A percentile compares a stretch with the other conserved stretches of the same genome.
phyloP scores from a whole-genome alignment of 2,797 vertebrate genomes.

The Crossoptilon crossoptilon region DNA sequence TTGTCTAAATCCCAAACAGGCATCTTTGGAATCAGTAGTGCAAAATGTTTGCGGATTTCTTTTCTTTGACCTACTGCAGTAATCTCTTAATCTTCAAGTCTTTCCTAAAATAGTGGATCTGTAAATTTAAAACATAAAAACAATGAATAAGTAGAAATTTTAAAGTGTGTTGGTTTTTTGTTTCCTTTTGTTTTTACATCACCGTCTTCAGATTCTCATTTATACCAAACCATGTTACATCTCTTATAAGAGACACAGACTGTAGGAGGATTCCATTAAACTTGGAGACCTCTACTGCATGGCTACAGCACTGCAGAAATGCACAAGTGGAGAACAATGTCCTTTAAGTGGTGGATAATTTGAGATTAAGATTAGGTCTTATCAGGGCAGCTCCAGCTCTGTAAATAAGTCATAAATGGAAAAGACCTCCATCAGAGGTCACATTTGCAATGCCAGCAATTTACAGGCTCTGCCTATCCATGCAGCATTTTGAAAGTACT shows the following conservation, averaged over 20 bases:
- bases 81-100: slow-evolving; percentile 83
- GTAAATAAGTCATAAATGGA: not conserved
- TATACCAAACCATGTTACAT: not conserved
- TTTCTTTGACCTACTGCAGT: slow-evolving; percentile 73
- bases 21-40: slow-evolving; percentile 88
- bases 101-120: slow-evolving; percentile 92
- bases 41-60: slow-evolving; percentile 81
- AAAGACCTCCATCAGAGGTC: not conserved
- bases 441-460: not conserved
- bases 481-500: not conserved
- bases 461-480: not conserved
- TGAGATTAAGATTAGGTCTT: not conserved
- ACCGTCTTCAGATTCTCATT: not conserved
- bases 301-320: not conserved
- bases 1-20: slow-evolving; percentile 87
- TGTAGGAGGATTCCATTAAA: not conserved
- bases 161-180: not conserved
- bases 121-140: slow-evolving; percentile 59
- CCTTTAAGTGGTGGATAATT: not conserved
- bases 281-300: not conserved
- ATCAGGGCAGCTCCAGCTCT: not conserved
- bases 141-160: not conserved
- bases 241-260: not conserved
- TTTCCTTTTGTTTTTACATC: not conserved
- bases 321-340: not conserved